These are phyloP conservation scores for Synanthedon formicaeformis DNA, from an alignment of 2,888 invertebrate genomes.

Conservation along the genomic window DNA sequence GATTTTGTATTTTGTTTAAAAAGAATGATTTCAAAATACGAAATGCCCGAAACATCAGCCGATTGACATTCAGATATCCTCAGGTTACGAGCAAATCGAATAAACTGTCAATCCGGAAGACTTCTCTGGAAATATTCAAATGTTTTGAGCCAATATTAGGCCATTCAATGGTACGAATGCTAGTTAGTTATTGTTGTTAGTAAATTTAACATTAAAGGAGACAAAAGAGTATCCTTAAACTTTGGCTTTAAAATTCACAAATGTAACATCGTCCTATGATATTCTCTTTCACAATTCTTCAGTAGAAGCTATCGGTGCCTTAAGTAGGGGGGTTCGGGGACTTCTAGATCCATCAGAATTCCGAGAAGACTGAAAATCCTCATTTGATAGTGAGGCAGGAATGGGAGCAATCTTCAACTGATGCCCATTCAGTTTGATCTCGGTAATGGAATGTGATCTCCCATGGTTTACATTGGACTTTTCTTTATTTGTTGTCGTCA, in stretches of 20 bases:
- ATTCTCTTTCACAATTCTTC: conserved; percentile 47
- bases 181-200: not conserved
- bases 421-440: conserved; percentile 81
- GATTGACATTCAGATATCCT: not conserved
- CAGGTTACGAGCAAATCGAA: not conserved
- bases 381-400: conserved; percentile 72
- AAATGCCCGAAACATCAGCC: not conserved
- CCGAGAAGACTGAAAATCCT: conserved; percentile 66
- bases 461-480: conserved; percentile 71
- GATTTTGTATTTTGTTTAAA: too few species aligned
- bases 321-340: conserved; percentile 56
- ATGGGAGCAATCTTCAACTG: conserved; percentile 77
- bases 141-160: conserved; percentile 4
- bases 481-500: conserved; percentile 50
- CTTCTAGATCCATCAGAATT: conserved; percentile 54
- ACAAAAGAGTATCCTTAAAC: not conserved
- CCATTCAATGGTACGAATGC: conserved; percentile 1
- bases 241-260: not conserved
- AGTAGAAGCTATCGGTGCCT: conserved; percentile 65
- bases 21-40: not conserved
- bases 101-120: conserved; percentile 2
- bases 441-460: conserved; percentile 79
- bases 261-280: not conserved
- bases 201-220: not conserved
- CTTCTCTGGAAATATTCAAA: conserved; percentile 2